Evolutionary conservation across 2,797 vertebrate genomes (phyloP).

Genomic region (Sciurus vulgaris): DNA sequence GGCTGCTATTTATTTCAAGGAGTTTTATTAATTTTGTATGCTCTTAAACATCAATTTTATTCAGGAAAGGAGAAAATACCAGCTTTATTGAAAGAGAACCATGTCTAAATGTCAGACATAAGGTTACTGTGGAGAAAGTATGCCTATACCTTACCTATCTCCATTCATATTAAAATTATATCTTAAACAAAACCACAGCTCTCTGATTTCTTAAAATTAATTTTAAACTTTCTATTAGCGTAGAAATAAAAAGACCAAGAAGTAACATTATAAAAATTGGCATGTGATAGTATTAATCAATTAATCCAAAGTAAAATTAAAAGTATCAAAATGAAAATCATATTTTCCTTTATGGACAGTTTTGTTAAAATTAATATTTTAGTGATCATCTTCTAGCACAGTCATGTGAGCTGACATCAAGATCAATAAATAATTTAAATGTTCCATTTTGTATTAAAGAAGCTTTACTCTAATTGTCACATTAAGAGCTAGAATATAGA

Average conservation of each 20-base stretch:
- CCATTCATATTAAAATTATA: slow-evolving; percentile 24
- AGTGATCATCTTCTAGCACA: not conserved
- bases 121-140: slow-evolving; percentile 24
- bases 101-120: not conserved
- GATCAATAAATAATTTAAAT: slow-evolving; percentile 34
- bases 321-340: slow-evolving; percentile 51
- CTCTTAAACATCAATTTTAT: not conserved
- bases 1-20: not conserved
- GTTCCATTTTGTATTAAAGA: slow-evolving; percentile 45
- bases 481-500: not conserved
- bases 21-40: slow-evolving; percentile 21
- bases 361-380: slow-evolving; percentile 62
- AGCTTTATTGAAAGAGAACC: slow-evolving; percentile 44
- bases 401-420: slow-evolving; percentile 26
- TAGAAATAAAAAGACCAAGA: not conserved
- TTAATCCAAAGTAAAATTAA: slow-evolving; percentile 41
- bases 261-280: slow-evolving; percentile 47
- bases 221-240: slow-evolving; percentile 51
- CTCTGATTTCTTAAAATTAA: slow-evolving; percentile 50
- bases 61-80: not conserved
- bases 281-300: not conserved
- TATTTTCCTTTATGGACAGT: slow-evolving; percentile 7
- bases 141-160: not conserved
- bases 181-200: slow-evolving; percentile 21
- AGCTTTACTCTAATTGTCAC: not conserved